Base-by-base conservation (phyloP, 2,888 invertebrate species). In the Oscheius sp. region DNA sequence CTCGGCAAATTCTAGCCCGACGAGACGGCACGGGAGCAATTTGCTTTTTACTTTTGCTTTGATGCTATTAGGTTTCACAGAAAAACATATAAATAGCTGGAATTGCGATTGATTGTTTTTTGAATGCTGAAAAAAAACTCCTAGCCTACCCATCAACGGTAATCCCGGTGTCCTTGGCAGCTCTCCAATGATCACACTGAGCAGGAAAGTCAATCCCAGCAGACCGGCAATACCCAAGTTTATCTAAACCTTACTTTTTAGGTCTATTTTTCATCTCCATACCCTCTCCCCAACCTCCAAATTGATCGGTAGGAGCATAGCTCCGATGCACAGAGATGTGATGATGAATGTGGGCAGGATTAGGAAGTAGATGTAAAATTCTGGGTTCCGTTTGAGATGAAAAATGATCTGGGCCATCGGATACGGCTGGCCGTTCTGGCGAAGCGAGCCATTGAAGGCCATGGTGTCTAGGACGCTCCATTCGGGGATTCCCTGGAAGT, bases 151-250 rank as follows among this genome's bases (percentile, higher is more conserved):
- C 62, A 62, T 37, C 11, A 62, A 29, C 11, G 62, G 62, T 10
- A 62, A 42, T 37, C 62, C 42, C 11, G 62, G 62, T 13, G 62
- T 42, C n/a, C 62, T 35, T 35, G 62, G 62, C 47, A 62, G 11
- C n/a, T 62, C 62, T 42, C 62, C 62, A n/a, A 62, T 62, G 11
- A 62, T 62, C 3, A 62, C 62, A 62, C 42, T 42, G 2, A 62
- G 29, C 47, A 62, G 29, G n/a, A 62, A 62, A 62, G 62, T 62
- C n/a, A 62, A n/a, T 37, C 62, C 29, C 13, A 62, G 62, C 5
- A 62, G 62, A 42, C 62, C 62, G n/a, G 62, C 62, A 62, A 62
- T 62, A 2, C 62, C 62, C 37, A 62, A n/a, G 42, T 62, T 62
- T 11, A 62, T 62, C 62, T 62, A n/a, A 42, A 62, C 35, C 11